Base-by-base conservation (phyloP, 2,797 vertebrate genomes). In the Bovichtus diacanthus region DNA sequence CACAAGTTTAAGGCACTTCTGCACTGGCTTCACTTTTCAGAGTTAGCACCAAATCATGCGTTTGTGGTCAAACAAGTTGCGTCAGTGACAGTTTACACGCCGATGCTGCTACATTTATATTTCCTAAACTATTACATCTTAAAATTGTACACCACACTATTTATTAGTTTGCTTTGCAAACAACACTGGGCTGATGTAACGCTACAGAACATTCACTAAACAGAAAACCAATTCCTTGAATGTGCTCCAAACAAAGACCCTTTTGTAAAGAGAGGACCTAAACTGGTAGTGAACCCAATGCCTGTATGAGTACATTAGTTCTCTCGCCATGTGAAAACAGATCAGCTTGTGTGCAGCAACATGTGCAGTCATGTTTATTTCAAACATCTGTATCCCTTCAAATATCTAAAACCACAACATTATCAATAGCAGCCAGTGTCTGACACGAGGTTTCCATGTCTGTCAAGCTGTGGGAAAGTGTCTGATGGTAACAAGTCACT, bases 401-500 rank as follows among this genome's bases (percentile, higher is more conserved):
- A 68, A 82, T 61, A 58, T 74, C 19, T 65, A 8, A 76, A 82
- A 90, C 73, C 84, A 86, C 84, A 74, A 51, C 49, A 67, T 71
- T 78, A 84, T 73, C 73, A 73, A 27, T 66, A 78, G 36, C 69
- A 59, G 34, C 31, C 51, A 7, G 19, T 69, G 80, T 88, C 83
- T 87, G 73, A 85, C 82, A 80, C 13, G 9, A 84, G 79, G 81
- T 81, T 76, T 71, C 31, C 66, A 58, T 58, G 69, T 81, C 84
- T 85, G 68, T 81, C 62, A 63, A 7, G 47, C 29, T 69, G 84
- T 77, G 77, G 44, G 55, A 79, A 81, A 76, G 56, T 51, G 44
- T 78, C 25, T 71, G 31, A 74, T 68, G 55, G 74, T 25, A 83
- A 56, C 69, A 19, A 18, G 51, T 68, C 44, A 76, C 44, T 55